Percentiles rank a stretch among this genome's conserved stretches.
Conservation (phyloP, 2,888 invertebrate genomes). For the Oconnorella tubifera region DNA sequence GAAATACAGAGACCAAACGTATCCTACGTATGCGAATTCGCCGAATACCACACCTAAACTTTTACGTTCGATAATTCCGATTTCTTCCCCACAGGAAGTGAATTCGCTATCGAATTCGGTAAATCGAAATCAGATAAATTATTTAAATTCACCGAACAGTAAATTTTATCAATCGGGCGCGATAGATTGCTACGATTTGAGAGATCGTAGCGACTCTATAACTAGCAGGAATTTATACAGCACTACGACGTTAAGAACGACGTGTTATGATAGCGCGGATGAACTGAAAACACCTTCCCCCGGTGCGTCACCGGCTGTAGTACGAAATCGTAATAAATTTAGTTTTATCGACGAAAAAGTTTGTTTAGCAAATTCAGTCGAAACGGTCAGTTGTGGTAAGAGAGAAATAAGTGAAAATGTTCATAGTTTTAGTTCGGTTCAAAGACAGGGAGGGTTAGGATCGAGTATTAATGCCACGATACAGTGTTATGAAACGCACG, state of each 20-base stretch:
- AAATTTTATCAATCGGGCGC: too few relatives aligned
- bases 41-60: not conserved
- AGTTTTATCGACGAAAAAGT: too few relatives aligned
- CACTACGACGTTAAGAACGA: conserved; percentile 51
- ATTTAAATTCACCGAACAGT: too few relatives aligned
- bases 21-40: conserved; percentile 45
- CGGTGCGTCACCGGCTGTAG: not conserved
- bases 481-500: conserved; percentile 60
- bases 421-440: not conserved
- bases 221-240: conserved; percentile 31
- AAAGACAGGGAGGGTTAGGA: not conserved
- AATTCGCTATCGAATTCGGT: too few relatives aligned
- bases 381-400: not conserved
- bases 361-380: not conserved
- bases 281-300: conserved; percentile 32
- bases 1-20: conserved; percentile 55
- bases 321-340: not conserved
- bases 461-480: conserved; percentile 3
- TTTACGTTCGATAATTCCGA: not conserved
- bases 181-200: not conserved
- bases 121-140: too few relatives aligned
- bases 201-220: conserved; percentile 11
- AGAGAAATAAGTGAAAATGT: not conserved
- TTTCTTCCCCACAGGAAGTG: not conserved
- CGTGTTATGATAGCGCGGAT: conserved; percentile 49